phyloP scores from a whole-genome alignment of 2,888 invertebrate genomes.

The Polyploca ridens region DNA sequence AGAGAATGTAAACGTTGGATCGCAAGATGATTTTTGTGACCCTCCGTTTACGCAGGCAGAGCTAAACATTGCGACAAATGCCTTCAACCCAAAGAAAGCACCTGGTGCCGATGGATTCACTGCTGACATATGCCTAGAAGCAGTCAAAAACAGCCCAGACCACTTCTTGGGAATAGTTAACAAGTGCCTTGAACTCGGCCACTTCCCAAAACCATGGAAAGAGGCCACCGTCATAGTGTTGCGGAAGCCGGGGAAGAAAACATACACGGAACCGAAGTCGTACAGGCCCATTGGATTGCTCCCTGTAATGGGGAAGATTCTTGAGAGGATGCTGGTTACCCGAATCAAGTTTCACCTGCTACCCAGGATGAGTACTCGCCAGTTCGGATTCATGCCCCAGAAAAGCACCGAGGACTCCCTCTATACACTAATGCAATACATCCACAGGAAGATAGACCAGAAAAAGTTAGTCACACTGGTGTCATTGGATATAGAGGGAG shows the following conservation, averaged over 20 bases:
- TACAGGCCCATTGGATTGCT: slow-evolving; percentile 11
- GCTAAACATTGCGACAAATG: no score
- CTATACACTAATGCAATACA: neutral
- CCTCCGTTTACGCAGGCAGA: no score
- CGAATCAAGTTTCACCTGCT: neutral
- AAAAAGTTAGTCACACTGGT: neutral
- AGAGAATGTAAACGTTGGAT: no score
- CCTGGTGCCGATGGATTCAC: no score
- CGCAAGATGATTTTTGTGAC: no score
- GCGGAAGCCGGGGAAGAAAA: slow-evolving; percentile 15
- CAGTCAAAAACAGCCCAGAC: no score
- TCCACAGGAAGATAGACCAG: neutral
- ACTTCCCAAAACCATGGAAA: slow-evolving; percentile 21
- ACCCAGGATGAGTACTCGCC: neutral
- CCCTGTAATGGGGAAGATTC: slow-evolving; percentile 16
- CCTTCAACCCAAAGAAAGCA: no score
- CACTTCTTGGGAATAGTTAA: slow-evolving; percentile 8
- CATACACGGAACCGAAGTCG: slow-evolving; percentile 13
- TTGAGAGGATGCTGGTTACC: neutral
- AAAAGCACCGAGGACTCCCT: slow-evolving; percentile 8
- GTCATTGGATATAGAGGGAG: slow-evolving; percentile 1
- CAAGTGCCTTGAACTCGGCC: slow-evolving; percentile 13
- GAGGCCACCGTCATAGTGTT: slow-evolving; percentile 14
- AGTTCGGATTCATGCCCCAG: slow-evolving; percentile 18
- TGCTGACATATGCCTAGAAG: no score